A percentile compares a stretch with the other conserved stretches of the same genome.
phyloP scores from a whole-genome alignment of 2,113 vertebrate genomes.

The Prionailurus bengalensis region DNA sequence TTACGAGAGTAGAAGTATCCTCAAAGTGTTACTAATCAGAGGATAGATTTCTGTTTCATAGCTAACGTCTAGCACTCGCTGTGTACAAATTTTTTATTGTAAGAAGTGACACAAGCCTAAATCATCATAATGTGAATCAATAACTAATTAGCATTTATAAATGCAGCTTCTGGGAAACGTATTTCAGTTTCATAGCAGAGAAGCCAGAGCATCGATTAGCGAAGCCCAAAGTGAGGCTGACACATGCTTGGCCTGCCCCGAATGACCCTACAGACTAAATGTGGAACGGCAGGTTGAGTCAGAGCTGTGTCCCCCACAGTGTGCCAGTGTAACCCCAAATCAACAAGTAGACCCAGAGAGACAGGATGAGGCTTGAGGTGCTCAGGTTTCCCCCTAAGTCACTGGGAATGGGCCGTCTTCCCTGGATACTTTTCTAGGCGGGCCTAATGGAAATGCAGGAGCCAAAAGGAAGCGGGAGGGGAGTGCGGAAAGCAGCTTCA shows the following conservation, averaged over 20 bases:
- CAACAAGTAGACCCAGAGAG: neutral
- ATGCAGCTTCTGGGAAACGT: slow-evolving; percentile 65
- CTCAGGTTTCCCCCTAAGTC: neutral
- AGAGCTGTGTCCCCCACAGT: neutral
- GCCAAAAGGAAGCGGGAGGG: neutral
- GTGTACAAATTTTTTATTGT: slow-evolving; percentile 66
- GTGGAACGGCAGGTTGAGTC: neutral
- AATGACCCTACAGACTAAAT: neutral
- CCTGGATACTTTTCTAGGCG: neutral
- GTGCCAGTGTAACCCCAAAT: neutral
- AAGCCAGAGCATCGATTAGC: slow-evolving; percentile 57
- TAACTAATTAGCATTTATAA: slow-evolving; percentile 80
- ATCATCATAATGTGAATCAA: slow-evolving; percentile 76
- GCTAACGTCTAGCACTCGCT: slow-evolving; percentile 59
- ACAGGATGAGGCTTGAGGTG: neutral
- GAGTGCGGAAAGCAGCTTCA: neutral
- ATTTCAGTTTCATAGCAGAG: slow-evolving; percentile 76
- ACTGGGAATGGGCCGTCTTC: neutral
- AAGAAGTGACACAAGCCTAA: slow-evolving; percentile 70
- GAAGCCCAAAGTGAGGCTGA: slow-evolving; percentile 29
- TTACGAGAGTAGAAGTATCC: slow-evolving; percentile 26
- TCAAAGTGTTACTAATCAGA: slow-evolving; percentile 68
- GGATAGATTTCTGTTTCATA: slow-evolving; percentile 65
- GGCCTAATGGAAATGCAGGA: neutral
- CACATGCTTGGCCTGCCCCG: neutral